Evolutionary conservation across 2,113 vertebrate species (phyloP), one percentile per base, ranked within the genome.

Genomic region (Psettodes erumei): DNA sequence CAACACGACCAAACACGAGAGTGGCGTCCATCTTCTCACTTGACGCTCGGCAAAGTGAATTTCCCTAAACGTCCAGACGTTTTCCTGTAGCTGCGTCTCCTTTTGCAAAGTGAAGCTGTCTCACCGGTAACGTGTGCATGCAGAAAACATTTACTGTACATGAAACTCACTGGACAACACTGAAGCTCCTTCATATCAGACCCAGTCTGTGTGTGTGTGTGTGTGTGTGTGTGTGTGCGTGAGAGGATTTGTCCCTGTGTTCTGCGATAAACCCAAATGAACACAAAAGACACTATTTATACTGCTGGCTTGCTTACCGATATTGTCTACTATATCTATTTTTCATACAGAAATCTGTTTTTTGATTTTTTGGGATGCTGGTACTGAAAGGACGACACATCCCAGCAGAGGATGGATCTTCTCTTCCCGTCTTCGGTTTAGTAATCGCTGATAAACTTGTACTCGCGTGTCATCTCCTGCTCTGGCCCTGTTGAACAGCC

Each of bases 311-410:
- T 69, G 71, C 81, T 81, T 62, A 50, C 59, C 8, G 28, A 84
- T 84, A 71, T 81, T 81, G 81, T 89, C 61, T 86, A 85, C 86
- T 73, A 88, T 82, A 87, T 79, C 78, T 88, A 89, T 88, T 90
- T 91, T 92, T 92, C 85, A 85, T 86, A 89, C 85, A 78, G 66
- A 78, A 75, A 33, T 25, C 35, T 40, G 28, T 68, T 65, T 9
- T 65, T 18, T 59, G 43, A 60, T 11, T 71, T 25, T 68, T 77
- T 85, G 37, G 56, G 23, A 82, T 72, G 73, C 65, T 85, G 84
- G 87, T 82, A 76, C 81, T 88, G 77, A 65, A 64, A 25, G 65
- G 76, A 84, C 32, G 28, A 4, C 19, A 23, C 64, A 25, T 61
- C 47, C 77, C 32, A 10, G 63, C 64, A 56, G 55, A 74, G 55